Evolutionary conservation across 1,140 invertebrate genomes (phyloP).

Genomic region (Mya arenaria): DNA sequence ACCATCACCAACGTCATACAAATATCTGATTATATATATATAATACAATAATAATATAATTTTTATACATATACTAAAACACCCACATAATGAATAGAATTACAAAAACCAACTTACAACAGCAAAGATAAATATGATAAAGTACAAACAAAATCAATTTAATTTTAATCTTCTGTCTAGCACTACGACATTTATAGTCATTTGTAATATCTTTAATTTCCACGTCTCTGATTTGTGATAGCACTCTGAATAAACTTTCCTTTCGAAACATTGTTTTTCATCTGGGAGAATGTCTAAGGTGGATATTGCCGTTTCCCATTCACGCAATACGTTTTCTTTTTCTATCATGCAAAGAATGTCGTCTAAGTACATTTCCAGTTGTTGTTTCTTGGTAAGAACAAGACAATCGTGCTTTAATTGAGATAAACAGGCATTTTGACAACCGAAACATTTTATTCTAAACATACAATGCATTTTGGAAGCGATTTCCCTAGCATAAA

Average conservation of each 20-base stretch:
- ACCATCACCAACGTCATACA: not conserved
- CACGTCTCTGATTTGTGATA: not conserved
- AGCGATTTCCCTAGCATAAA: not conserved
- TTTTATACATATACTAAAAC: not conserved
- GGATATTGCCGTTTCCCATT: not conserved
- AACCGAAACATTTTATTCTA: not conserved
- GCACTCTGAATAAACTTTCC: slow-evolving; percentile 19
- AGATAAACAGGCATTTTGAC: not conserved
- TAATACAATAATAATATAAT: not conserved
- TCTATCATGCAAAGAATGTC: not conserved
- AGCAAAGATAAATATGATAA: too few relatives aligned
- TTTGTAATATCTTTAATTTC: slow-evolving; percentile 13
- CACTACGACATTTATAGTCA: not conserved
- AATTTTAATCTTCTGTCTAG: not conserved
- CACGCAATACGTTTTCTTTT: not conserved
- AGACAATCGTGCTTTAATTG: slow-evolving; percentile 18
- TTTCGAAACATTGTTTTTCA: not conserved
- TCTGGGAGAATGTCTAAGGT: not conserved
- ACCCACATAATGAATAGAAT: not conserved
- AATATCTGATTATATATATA: not conserved
- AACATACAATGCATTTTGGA: not conserved
- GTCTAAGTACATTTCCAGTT: slow-evolving; percentile 10
- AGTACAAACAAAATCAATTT: not conserved
- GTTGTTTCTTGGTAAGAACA: not conserved
- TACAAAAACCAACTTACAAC: too few relatives aligned